Conservation (phyloP, 2,888 invertebrate genomes). For the Lasioglossum malachurum region DNA sequence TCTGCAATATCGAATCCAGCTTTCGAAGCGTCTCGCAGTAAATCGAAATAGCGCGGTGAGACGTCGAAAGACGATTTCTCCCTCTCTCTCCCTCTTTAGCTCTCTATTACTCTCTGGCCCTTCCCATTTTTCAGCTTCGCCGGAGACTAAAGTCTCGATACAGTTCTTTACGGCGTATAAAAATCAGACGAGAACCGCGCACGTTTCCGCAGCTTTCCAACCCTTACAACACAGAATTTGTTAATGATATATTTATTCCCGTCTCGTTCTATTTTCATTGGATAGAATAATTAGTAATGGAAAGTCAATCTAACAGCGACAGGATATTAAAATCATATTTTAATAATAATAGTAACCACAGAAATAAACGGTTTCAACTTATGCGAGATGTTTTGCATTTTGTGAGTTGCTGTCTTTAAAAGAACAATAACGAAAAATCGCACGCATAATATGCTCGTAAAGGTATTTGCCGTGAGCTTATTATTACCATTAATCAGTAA, state of each 20-base stretch:
- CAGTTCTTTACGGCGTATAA: constrained; percentile 53
- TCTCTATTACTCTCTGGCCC: neutral
- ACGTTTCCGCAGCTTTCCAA: constrained; percentile 5
- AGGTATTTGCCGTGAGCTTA: neutral
- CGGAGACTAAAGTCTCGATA: constrained; percentile 17
- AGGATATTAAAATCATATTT: too few species aligned
- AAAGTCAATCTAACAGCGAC: too few species aligned
- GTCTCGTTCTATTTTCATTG: too few species aligned
- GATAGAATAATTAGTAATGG: too few species aligned
- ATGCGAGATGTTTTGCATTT: too few species aligned
- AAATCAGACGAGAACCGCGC: constrained; percentile 59
- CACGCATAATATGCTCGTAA: neutral
- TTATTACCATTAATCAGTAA: neutral
- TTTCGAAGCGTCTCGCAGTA: constrained; percentile 46
- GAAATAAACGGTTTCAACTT: too few species aligned
- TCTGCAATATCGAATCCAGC: constrained; percentile 63
- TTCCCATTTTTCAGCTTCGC: neutral
- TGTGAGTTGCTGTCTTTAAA: neutral
- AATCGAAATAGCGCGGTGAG: constrained; percentile 44
- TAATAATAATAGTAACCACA: too few species aligned
- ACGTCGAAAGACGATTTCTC: constrained; percentile 53
- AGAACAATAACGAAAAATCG: neutral
- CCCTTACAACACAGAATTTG: neutral
- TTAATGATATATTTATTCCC: neutral
- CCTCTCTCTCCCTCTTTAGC: neutral